A percentile compares a stretch with the other conserved stretches of the same genome.
phyloP scores from a whole-genome alignment of 2,113 vertebrate species.

The Erpornis zantholeuca region DNA sequence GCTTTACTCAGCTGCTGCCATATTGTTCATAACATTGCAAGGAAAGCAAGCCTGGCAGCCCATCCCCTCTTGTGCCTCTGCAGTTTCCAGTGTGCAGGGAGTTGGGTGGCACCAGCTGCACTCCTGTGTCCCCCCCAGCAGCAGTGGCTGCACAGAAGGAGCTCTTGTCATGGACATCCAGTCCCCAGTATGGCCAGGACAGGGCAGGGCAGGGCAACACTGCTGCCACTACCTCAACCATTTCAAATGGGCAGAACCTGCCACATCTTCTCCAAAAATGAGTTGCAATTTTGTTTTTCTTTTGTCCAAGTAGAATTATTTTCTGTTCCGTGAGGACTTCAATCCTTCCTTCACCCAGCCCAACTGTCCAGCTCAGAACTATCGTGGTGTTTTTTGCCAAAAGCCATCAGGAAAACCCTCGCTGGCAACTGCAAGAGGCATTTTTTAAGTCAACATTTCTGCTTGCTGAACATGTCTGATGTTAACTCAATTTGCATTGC shows the following conservation, averaged over 20 bases:
- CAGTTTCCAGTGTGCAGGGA: background rate
- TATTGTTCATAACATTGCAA: background rate
- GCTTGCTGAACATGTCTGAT: background rate
- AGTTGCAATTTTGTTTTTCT: background rate
- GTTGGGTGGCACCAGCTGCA: background rate
- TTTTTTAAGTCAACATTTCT: background rate
- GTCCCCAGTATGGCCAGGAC: background rate
- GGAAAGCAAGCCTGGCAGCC: background rate
- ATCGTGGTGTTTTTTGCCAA: background rate
- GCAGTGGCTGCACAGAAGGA: background rate
- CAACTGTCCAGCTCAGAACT: background rate
- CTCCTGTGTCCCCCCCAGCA: background rate
- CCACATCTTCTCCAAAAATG: background rate
- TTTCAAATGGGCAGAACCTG: background rate
- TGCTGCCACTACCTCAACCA: background rate
- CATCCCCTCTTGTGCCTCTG: background rate
- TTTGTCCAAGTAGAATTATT: background rate
- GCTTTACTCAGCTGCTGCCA: background rate
- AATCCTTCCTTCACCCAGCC: background rate
- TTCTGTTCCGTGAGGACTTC: background rate
- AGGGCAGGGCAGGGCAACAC: background rate
- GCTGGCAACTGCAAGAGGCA: background rate
- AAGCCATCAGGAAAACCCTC: background rate
- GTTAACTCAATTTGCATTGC: slow-evolving; percentile 34
- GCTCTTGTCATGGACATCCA: rapidly evolving